Conservation (phyloP, 2,888 invertebrate genomes). For the Acrobasis suavella region DNA sequence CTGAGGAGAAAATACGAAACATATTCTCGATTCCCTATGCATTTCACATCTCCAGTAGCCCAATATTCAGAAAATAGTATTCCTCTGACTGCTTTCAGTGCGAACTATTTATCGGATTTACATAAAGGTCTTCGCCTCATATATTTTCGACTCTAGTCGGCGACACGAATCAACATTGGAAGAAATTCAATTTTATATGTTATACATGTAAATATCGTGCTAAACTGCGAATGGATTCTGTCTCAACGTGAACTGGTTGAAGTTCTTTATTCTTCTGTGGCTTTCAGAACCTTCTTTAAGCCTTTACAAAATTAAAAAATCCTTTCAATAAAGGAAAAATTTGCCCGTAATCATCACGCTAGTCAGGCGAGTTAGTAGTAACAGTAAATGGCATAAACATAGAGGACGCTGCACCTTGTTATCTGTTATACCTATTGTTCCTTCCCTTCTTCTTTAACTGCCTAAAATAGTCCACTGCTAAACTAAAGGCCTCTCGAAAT, state of each 20-base stretch:
- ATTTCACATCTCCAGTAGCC: neutral
- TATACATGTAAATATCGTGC: conserved; percentile 10
- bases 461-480: no score
- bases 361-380: no score
- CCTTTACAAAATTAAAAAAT: no score
- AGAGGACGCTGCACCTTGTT: no score
- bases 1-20: neutral
- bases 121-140: conserved; percentile 15
- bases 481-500: no score
- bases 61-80: conserved; percentile 15
- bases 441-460: no score
- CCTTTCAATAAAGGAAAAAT: no score
- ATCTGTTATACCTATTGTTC: no score
- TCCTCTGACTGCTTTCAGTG: neutral
- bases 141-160: conserved; percentile 12
- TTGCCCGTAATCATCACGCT: no score
- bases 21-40: neutral
- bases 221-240: conserved; percentile 8
- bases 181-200: conserved; percentile 17
- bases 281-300: neutral
- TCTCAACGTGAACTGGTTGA: neutral
- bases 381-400: no score
- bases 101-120: conserved; percentile 19
- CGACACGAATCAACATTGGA: conserved; percentile 7
- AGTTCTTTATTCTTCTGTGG: neutral